These are phyloP conservation scores for Agonopterix subpropinquella DNA, from an alignment of 2,888 invertebrate genomes.

Conservation along the genomic window DNA sequence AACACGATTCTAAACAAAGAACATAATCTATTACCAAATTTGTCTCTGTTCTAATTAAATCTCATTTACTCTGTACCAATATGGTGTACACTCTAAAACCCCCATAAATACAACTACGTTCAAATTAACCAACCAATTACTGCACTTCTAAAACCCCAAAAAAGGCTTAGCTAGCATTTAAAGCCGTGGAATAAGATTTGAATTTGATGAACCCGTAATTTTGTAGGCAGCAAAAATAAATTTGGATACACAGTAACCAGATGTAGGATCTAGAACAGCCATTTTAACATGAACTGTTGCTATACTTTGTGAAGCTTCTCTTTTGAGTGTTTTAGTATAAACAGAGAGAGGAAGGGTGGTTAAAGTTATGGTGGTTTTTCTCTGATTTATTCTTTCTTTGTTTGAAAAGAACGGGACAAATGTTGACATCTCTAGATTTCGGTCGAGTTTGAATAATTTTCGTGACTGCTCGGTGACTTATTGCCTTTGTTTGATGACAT, in stretches of 20 bases:
- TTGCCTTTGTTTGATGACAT: conserved; percentile 20
- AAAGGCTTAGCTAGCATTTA: background rate
- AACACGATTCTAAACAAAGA: too few species aligned
- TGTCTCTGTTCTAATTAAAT: conserved; percentile 44
- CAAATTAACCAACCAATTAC: background rate
- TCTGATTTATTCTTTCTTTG: conserved; percentile 72
- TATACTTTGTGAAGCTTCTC: conserved; percentile 48
- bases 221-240: background rate
- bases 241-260: conserved; percentile 21
- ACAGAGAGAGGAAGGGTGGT: conserved; percentile 29
- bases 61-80: conserved; percentile 36
- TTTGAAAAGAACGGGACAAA: conserved; percentile 52
- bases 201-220: background rate
- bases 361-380: conserved; percentile 28
- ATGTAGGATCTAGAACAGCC: conserved; percentile 42
- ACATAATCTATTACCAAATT: conserved; percentile 15
- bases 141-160: background rate
- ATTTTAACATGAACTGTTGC: conserved; percentile 30
- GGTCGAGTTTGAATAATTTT: conserved; percentile 12
- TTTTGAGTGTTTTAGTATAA: conserved; percentile 25
- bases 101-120: conserved; percentile 2
- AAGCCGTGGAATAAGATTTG: background rate
- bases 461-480: conserved; percentile 30
- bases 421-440: conserved; percentile 48
- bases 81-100: conserved; percentile 15